Base-by-base conservation (phyloP, 2,888 invertebrate genomes). In the Hyppa rectilinea region DNA sequence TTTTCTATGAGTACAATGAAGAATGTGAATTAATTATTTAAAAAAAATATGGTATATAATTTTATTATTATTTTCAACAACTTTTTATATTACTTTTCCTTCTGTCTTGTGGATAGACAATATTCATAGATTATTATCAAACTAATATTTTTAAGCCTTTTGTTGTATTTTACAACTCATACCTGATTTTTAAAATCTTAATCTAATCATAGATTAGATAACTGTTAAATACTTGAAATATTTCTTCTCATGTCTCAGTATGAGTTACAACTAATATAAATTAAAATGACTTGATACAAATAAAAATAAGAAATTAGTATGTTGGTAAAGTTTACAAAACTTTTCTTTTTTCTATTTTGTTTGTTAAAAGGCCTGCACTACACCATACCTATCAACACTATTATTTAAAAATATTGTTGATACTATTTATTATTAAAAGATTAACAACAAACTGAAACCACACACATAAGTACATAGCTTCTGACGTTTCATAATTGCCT, bases 141-240 rank as follows among this genome's bases (percentile, higher is more conserved):
- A 3, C n/a, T 31, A 23, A 36, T 7, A 49, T 43, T 56, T 26
- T 47, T 26, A 26, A 12, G 3, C 12, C 40, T 50, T 2, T 14
- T 50, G 29, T 29, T 31, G 20, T 23, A 49, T 40, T 12, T 23
- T 4, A 20, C 9, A 43, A 43, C 29, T 52, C 12, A 14, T 52
- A 34, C 49, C n/a, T 1, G 40, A 45, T 50, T n/a, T 43, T 17
- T 6, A 43, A 43, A 43, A 43, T 20, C 12, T n/a, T 4, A 23
- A 55, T 56, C 38, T 31, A 38, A 49, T 17, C 1, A 2, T 26
- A 45, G 74, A 74, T 71, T 17, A 74, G 62, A 74, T 74, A 31
- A 29, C 1, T 29, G 26, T 36, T 50, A 73, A 36, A 43, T 20
- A 58, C 40, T 26, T 36, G 29, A 36, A 4, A 10, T 26, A 47